These are phyloP conservation scores for Poeciliopsis retropinna DNA, from an alignment of 2,113 vertebrate species.

Conservation along the genomic window DNA sequence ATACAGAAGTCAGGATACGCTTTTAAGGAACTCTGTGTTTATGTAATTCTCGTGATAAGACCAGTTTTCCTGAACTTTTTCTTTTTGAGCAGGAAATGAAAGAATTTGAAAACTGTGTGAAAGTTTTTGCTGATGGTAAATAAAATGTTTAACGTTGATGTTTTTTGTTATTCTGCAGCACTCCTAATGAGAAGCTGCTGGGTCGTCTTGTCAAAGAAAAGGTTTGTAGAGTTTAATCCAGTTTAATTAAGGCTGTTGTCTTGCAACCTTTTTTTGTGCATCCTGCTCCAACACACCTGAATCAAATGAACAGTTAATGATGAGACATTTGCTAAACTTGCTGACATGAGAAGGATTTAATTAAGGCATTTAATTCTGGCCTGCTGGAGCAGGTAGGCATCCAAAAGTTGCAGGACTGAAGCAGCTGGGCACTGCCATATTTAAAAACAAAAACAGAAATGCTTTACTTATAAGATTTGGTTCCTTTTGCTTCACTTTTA, in stretches of 20 bases:
- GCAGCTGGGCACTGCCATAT: neutral
- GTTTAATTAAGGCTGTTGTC: no score
- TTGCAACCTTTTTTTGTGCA: no score
- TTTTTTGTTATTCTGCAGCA: slow-evolving; percentile 80
- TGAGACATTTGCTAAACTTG: no score
- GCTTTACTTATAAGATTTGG: no score
- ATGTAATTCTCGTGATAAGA: neutral
- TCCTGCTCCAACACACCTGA: no score
- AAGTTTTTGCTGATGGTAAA: neutral
- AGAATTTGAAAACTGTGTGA: neutral
- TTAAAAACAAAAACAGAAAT: neutral
- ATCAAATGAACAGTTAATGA: no score
- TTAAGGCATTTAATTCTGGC: no score
- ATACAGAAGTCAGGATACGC: slow-evolving; percentile 2
- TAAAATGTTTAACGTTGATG: neutral
- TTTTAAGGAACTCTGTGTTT: neutral
- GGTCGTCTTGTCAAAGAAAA: slow-evolving; percentile 97
- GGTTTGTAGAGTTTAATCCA: slow-evolving; percentile 74
- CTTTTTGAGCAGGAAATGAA: neutral
- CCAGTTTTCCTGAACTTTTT: neutral
- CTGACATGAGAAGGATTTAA: no score
- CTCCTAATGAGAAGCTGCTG: slow-evolving; percentile 96
- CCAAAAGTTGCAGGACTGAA: no score
- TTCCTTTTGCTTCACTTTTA: neutral
- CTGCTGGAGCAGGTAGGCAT: no score